Evolutionary conservation across 2,888 invertebrate genomes (phyloP).

Genomic region (Lydus trimaculatus): DNA sequence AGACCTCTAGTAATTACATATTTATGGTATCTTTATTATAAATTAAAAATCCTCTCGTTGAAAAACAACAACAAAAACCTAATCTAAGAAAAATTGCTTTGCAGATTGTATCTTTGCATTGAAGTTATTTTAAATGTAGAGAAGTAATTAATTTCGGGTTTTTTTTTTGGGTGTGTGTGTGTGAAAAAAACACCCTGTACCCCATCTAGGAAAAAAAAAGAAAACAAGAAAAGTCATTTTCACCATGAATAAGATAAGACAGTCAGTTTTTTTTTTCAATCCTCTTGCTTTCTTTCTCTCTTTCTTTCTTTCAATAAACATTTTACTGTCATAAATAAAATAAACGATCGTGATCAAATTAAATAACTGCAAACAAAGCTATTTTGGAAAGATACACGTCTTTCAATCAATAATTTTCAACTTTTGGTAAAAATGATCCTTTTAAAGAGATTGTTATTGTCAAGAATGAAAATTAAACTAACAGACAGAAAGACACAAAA

Average conservation of each 20-base stretch:
- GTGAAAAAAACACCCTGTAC: neutral
- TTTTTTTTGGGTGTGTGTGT: too few species aligned
- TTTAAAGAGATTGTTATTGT: neutral
- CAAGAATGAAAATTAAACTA: neutral
- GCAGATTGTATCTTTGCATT: neutral
- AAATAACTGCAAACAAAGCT: neutral
- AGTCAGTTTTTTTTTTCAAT: too few species aligned
- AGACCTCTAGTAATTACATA: neutral
- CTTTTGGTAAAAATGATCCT: neutral
- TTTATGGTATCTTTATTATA: neutral
- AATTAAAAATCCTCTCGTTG: neutral
- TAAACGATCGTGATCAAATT: neutral
- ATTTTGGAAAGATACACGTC: neutral
- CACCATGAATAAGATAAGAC: neutral
- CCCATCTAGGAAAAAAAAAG: neutral
- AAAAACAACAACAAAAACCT: neutral
- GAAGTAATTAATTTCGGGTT: neutral
- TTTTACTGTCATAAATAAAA: neutral
- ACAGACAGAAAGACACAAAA: too few species aligned
- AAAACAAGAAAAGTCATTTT: neutral
- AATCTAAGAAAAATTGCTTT: neutral
- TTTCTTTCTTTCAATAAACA: neutral
- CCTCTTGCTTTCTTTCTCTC: neutral
- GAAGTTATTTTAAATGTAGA: neutral
- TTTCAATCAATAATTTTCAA: too few species aligned